These are phyloP conservation scores for Trachemys scripta DNA, from an alignment of 2,113 vertebrate genomes.

Conservation along the genomic window DNA sequence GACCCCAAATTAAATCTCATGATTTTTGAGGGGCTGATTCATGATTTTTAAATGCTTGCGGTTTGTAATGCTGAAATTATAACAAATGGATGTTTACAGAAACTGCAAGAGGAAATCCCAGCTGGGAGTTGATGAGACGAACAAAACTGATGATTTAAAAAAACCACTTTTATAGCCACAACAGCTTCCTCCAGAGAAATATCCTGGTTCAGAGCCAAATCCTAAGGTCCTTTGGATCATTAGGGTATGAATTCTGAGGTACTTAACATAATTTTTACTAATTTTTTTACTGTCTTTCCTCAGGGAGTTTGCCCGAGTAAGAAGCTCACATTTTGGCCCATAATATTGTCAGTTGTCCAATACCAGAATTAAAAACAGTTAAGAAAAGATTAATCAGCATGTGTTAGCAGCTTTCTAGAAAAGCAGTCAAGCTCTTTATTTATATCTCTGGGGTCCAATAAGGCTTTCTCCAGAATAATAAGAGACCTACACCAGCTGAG, in stretches of 20 bases:
- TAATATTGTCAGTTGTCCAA: background rate
- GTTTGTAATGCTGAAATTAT: background rate
- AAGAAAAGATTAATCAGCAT: background rate
- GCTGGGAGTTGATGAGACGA: constrained; percentile 22
- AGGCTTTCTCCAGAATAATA: background rate
- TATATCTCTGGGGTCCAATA: background rate
- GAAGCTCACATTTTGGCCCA: background rate
- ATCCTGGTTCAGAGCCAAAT: constrained; percentile 28
- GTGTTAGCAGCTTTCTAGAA: background rate
- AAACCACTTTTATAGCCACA: constrained; percentile 6
- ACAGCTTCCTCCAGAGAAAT: constrained; percentile 41
- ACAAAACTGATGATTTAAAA: constrained; percentile 20
- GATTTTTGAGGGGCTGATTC: background rate
- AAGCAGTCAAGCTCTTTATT: background rate
- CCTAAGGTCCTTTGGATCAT: background rate
- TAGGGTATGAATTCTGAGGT: background rate
- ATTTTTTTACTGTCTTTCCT: background rate
- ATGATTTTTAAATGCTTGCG: background rate
- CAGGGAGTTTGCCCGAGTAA: background rate
- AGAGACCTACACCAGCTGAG: rapidly evolving
- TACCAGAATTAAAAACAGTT: background rate
- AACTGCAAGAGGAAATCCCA: constrained; percentile 18
- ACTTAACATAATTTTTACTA: background rate
- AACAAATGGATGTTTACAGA: constrained; percentile 18
- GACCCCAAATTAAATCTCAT: background rate